Evolutionary conservation across 2,797 vertebrate species (phyloP), one percentile per base, ranked within the genome.

Genomic region (Takifugu ocellatus): DNA sequence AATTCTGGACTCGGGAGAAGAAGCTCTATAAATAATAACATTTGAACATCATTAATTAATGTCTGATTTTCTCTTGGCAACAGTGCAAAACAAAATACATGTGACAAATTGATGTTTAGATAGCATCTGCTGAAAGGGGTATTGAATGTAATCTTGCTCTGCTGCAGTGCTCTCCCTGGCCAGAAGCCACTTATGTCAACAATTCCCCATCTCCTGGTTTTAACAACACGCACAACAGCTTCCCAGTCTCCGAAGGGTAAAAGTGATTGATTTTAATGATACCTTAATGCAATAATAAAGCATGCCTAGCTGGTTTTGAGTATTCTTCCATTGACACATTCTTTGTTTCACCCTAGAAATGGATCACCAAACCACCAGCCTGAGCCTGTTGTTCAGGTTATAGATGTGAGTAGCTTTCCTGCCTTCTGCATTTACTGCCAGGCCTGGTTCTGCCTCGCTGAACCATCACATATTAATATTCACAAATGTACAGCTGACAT

Each of bases 311-410:
- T 10, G 31, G 8, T 39, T 4, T 14, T 39, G 36, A 14, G 12
- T 39, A 3, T 39, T 39, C 11, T 14, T 39, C 11, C 8, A 39
- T 12, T 39, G 36, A 39, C 36, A 3, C 33, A 1, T 9, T 14
- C 0, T 5, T 2, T 0, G 1, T 25, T 26, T 54, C 9, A 9
- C 59, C 10, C 21, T 65, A 98, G 95, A 79, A 97, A 97, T 52
- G 94, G 94, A 56, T 98, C 96, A 12, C 96, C 96, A 33, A 96
- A 73, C 80, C 94, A 96, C 69, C 95, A 95, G 79, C 95, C 96
- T 25, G 96, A 98, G 79, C 95, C 94, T 0, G 93, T 95, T 53
- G 92, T 79, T 88, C 94, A 63, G 78, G 90, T 92, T 42, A 82
- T 87, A 68, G 96, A 98, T 79, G 96, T 97, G 89, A 95, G 94